Evolutionary conservation across 2,113 vertebrate genomes (phyloP).

Genomic region (Sinocyclocheilus anophthalmus): DNA sequence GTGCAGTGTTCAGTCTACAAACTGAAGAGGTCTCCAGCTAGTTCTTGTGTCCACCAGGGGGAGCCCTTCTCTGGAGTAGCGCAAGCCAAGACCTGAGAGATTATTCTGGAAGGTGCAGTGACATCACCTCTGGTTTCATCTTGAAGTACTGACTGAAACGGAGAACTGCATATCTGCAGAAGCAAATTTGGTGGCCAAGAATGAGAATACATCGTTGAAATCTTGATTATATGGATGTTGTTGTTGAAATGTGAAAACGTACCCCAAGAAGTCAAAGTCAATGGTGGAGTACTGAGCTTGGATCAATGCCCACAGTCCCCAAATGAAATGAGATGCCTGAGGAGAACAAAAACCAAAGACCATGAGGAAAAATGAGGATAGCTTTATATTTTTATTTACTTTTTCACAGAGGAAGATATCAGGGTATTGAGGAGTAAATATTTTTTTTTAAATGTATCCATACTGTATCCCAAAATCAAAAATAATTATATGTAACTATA

Average conservation of each 20-base stretch:
- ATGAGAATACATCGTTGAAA: neutral
- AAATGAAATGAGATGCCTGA: constrained; percentile 97
- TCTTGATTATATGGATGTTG: neutral
- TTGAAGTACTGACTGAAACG: constrained; percentile 97
- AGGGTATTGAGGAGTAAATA: neutral
- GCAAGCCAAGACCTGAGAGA: constrained; percentile 32
- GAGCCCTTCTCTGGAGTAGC: constrained; percentile 50
- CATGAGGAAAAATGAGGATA: constrained; percentile 31
- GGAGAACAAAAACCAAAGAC: neutral
- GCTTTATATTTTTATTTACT: neutral
- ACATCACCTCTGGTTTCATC: constrained; percentile 89
- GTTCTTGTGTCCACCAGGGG: constrained; percentile 51
- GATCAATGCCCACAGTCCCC: constrained; percentile 97
- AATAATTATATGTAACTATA: neutral
- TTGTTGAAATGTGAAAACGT: constrained; percentile 61
- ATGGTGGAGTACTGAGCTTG: constrained; percentile 97
- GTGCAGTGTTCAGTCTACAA: constrained; percentile 38
- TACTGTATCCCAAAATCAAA: neutral
- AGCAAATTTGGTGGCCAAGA: neutral
- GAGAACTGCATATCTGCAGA: constrained; percentile 88
- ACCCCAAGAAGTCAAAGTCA: constrained; percentile 97
- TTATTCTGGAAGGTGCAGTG: constrained; percentile 87
- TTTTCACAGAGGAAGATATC: neutral
- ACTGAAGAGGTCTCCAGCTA: constrained; percentile 39
- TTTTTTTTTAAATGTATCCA: neutral